Base-by-base conservation (phyloP, 2,888 invertebrate species). In the Papilio protenor region DNA sequence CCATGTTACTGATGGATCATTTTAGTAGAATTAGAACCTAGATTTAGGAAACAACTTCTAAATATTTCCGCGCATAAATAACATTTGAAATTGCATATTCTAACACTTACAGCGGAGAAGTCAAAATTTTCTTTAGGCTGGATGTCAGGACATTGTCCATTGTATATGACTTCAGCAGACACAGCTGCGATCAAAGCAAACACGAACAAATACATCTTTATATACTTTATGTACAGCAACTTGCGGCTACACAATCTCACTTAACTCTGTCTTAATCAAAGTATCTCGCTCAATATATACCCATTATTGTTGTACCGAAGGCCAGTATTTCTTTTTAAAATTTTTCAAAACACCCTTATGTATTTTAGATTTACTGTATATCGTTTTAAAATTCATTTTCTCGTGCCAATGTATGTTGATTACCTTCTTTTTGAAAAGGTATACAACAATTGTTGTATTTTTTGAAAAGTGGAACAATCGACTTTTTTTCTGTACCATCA, bases 31-130 rank as follows among this genome's bases (percentile, higher is more conserved):
- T 33, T 33, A 6, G 33, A 4, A 33, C 2, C 33, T 33, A 33
- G 5, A 33, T 33, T 33, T 4, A 33, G 33, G 33, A 4, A 27
- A 40, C 40, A 40, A 40, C 8, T 8, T 40, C 40, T 40, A 6
- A 40, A 40, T 8, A 40, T 40, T 6, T 40, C 40, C 40, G 57
- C 21, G 8, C 10, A 21, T 21, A 11, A 12, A 12, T 23, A 23
- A 23, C 14, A 59, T 59, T 27, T 23, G 14, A 12, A 59, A 59
- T 59, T 4, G 59, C 12, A 57, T 57, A 57, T 12, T 59, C n/a
- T 21, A 59, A 59, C 14, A 71, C 76, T 71, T 71, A 76, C 76
- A 59, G 76, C 70, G 3, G 40, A 45, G 59, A 76, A 71, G 12
- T 76, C 57, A 45, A 76, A 76, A 59, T 76, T 55, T 18, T 59